Conservation (phyloP, 2,113 vertebrate genomes). For the Sceloporus undulatus region DNA sequence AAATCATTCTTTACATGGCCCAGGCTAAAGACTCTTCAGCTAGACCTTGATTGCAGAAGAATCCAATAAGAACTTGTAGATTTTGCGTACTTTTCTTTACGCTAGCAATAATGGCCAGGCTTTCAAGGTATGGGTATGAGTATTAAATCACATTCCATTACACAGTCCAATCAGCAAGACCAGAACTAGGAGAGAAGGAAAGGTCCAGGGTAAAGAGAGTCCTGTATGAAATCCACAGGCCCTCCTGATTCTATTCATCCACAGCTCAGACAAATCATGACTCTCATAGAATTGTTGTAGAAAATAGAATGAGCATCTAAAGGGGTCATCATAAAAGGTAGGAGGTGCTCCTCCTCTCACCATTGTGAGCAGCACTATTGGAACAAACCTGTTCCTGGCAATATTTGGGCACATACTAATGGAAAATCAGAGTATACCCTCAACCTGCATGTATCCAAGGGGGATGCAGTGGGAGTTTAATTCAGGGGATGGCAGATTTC, state of each 20-base stretch:
- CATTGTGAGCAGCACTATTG: neutral
- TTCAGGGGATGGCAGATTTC: neutral
- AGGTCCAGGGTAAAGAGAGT: neutral
- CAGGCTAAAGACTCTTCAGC: neutral
- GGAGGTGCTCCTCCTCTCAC: neutral
- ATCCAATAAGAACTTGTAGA: neutral
- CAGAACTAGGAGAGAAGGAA: too few relatives aligned
- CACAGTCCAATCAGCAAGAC: too few relatives aligned
- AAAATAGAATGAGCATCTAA: neutral
- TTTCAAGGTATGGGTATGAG: neutral
- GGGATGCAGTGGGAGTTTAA: neutral
- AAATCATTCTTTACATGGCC: neutral
- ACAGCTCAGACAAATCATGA: neutral
- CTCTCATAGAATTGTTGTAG: neutral
- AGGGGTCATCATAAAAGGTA: neutral
- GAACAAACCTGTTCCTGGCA: neutral
- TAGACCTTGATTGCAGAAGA: neutral
- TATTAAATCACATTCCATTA: neutral
- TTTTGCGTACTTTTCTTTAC: too few relatives aligned
- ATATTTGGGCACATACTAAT: neutral
- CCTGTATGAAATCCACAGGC: neutral
- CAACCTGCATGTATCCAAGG: neutral
- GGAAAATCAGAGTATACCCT: too few relatives aligned
- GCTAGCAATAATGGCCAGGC: neutral
- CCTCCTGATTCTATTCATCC: neutral